These are phyloP conservation scores for Aptenodytes forsteri DNA, from an alignment of 2,113 vertebrate species.

Conservation along the genomic window DNA sequence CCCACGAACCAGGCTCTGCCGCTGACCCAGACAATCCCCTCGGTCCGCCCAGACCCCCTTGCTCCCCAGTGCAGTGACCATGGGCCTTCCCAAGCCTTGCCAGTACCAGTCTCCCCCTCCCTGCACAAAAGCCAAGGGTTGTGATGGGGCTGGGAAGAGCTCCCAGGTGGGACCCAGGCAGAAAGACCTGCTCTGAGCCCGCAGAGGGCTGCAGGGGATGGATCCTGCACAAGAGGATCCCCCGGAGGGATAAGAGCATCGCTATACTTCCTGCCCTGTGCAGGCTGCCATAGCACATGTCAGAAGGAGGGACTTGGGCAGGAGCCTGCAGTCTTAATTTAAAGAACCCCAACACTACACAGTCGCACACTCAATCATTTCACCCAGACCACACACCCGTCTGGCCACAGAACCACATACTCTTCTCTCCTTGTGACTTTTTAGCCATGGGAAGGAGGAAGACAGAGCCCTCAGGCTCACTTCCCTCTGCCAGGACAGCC, in stretches of 20 bases:
- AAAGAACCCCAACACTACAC: neutral
- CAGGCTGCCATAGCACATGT: neutral
- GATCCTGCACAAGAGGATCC: neutral
- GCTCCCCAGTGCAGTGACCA: neutral
- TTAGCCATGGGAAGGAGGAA: conserved; percentile 64
- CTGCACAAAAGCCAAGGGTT: neutral
- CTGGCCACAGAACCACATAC: neutral
- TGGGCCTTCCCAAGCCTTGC: neutral
- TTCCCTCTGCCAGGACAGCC: conserved; percentile 51
- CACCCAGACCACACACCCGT: neutral
- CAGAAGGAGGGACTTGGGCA: neutral
- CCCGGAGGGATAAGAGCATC: neutral
- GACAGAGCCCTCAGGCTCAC: conserved; percentile 31
- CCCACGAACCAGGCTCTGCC: neutral
- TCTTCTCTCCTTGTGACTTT: conserved; percentile 36
- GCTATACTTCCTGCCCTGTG: neutral
- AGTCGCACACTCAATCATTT: neutral
- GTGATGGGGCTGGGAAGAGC: neutral
- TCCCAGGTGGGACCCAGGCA: neutral
- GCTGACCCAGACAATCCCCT: neutral
- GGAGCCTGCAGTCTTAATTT: neutral
- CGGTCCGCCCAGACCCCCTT: neutral
- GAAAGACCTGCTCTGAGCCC: neutral
- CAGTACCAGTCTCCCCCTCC: neutral
- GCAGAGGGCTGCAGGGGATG: neutral